phyloP scores from a whole-genome alignment of 2,797 vertebrate genomes.

The Hyperoplus immaculatus region DNA sequence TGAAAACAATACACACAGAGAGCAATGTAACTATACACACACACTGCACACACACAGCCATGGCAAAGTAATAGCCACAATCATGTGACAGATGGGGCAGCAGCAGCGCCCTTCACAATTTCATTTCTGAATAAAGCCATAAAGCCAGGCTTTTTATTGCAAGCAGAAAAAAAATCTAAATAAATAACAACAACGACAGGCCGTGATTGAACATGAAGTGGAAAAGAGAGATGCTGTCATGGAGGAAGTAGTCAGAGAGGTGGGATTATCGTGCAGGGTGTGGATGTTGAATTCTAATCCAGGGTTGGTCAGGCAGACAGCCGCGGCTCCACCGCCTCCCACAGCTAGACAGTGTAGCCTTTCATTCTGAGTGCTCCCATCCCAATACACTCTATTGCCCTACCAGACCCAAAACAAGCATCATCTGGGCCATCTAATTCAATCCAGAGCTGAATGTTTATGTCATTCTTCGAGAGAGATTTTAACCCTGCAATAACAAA shows the following conservation, averaged over 20 bases:
- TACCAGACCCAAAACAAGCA: constrained; percentile 18
- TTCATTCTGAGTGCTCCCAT: constrained; percentile 70
- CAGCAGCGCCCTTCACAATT: constrained; percentile 14
- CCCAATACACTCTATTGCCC: constrained; percentile 45
- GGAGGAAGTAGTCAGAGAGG: constrained; percentile 55
- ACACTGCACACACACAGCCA: neutral
- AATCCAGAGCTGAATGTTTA: constrained; percentile 33
- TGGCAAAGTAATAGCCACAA: constrained; percentile 3
- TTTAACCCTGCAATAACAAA: neutral
- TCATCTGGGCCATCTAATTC: constrained; percentile 63
- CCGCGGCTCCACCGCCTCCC: constrained; percentile 47
- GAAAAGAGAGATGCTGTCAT: constrained; percentile 55
- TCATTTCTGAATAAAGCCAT: constrained; percentile 33
- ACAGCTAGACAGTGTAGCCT: constrained; percentile 60
- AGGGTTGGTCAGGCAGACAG: constrained; percentile 44
- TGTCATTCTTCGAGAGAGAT: neutral
- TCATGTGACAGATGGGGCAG: constrained; percentile 14
- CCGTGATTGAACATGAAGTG: constrained; percentile 48
- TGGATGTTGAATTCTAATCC: constrained; percentile 65
- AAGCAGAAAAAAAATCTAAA: neutral
- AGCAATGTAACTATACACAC: neutral
- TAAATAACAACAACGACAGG: neutral
- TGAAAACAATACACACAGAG: constrained; percentile 6
- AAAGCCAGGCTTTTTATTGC: constrained; percentile 11
- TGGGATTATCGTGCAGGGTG: constrained; percentile 69